Base-by-base conservation (phyloP, 1,140 invertebrate species). In the Heliothis virescens region DNA sequence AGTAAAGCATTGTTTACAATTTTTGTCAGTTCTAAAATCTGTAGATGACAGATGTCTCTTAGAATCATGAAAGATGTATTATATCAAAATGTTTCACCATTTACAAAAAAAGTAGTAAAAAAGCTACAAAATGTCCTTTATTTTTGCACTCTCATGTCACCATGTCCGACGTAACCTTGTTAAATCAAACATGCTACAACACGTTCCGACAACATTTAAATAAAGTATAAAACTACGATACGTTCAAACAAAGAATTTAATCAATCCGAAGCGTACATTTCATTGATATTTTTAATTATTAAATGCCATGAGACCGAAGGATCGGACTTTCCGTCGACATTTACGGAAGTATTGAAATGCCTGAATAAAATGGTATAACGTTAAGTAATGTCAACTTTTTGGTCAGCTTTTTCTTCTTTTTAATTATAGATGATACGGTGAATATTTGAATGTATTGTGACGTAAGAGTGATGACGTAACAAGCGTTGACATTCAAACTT, bases 241-340 rank as follows among this genome's bases (percentile, higher is more conserved):
- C 41, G 18, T 9, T 10, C 72, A 75, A 75, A 75, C 60, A 76
- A 76, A 41, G 74, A 65, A 76, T 76, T 63, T 76, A 76, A 76
- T 76, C 47, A 76, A 63, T 53, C 48, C 16, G 21, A 12, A 34
- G 11, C 26, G 55, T 7, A 57, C 29, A 73, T 50, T 75, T 50
- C 48, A 53, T 15, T 60, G 72, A 59, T 75, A 75, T 62, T 67
- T 67, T 75, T 50, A 60, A 75, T 75, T 75, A 76, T 65, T 76
- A 65, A 59, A 29, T 52, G 73, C 41, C 10, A 50, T 67, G 34
- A 29, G 16, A 53, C 7, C 60, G 29, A 76, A 65, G 74, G 60
- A 62, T 5, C 47, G 29, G 71, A 48, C 7, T 63, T 76, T 62
- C 63, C 41, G 5, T 34, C 21, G 48, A 34, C 48, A 65, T 63